phyloP scores from a whole-genome alignment of 2,113 vertebrate species.

The Xenopus tropicalis region DNA sequence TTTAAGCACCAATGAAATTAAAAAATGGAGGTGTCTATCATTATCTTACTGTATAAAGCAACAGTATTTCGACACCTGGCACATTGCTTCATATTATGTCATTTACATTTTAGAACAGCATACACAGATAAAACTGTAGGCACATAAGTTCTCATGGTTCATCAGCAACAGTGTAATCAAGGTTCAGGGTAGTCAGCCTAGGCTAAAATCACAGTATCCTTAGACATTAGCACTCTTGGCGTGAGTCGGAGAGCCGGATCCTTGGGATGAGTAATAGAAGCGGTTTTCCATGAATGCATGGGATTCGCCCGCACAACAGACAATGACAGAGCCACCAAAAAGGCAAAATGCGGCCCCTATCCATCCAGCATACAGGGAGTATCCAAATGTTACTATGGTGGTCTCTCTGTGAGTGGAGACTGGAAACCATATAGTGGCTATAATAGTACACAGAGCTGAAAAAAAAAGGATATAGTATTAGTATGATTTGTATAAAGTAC shows the following conservation, averaged over 20 bases:
- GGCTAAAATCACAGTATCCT: slow-evolving; percentile 32
- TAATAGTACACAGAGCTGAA: slow-evolving; percentile 77
- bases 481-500: neutral
- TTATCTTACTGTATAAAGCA: neutral
- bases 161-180: slow-evolving; percentile 49
- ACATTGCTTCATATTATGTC: neutral
- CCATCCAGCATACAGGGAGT: slow-evolving; percentile 91
- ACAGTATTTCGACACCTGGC: slow-evolving; percentile 13
- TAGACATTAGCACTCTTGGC: slow-evolving; percentile 89
- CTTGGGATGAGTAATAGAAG: slow-evolving; percentile 86
- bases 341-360: slow-evolving; percentile 82
- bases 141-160: slow-evolving; percentile 42
- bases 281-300: slow-evolving; percentile 79
- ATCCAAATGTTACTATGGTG: slow-evolving; percentile 87
- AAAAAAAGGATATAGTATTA: neutral
- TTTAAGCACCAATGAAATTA: slow-evolving; percentile 23
- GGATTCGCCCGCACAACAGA: slow-evolving; percentile 72
- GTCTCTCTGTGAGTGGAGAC: slow-evolving; percentile 77
- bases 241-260: slow-evolving; percentile 77
- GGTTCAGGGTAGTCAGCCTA: slow-evolving; percentile 27
- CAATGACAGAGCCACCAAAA: slow-evolving; percentile 74
- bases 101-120: slow-evolving; percentile 16
- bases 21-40: neutral
- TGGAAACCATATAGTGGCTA: slow-evolving; percentile 90
- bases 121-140: slow-evolving; percentile 22